Evolutionary conservation across 1,140 invertebrate species (phyloP).

Genomic region (Brachionus plicatilis): DNA sequence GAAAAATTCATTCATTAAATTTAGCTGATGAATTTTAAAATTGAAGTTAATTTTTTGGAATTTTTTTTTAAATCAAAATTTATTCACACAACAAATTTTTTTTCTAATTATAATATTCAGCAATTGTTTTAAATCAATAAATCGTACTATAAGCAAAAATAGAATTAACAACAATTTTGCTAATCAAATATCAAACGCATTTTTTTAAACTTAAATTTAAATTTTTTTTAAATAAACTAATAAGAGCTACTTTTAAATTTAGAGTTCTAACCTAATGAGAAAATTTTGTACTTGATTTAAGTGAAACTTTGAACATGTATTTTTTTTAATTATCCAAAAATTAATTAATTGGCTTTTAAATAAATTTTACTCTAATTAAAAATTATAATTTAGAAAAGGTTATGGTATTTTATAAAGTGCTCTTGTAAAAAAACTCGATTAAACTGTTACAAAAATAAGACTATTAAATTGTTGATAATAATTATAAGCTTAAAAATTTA

Average conservation of each 20-base stretch:
- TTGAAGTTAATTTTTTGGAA: background rate
- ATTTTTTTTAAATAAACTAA: background rate
- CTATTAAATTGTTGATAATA: too few relatives aligned
- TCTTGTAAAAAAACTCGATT: background rate
- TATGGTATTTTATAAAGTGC: background rate
- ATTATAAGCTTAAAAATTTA: too few relatives aligned
- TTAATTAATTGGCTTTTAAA: background rate
- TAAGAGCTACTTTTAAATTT: too few relatives aligned
- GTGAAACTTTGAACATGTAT: background rate
- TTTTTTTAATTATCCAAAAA: background rate
- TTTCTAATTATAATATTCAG: background rate
- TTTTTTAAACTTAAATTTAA: background rate
- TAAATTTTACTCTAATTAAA: background rate
- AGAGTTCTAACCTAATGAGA: too few relatives aligned
- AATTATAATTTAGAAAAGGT: background rate
- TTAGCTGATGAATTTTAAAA: background rate
- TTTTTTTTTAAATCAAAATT: background rate
- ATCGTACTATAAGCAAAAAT: background rate
- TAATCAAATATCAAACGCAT: background rate
- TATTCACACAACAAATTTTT: background rate
- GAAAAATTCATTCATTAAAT: background rate
- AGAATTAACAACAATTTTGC: background rate
- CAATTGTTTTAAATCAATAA: background rate
- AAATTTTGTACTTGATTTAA: too few relatives aligned
- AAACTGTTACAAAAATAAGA: background rate